Percentiles rank a stretch among this genome's conserved stretches.
phyloP scores from a whole-genome alignment of 2,888 invertebrate species.

The Bedellia somnulentella region DNA sequence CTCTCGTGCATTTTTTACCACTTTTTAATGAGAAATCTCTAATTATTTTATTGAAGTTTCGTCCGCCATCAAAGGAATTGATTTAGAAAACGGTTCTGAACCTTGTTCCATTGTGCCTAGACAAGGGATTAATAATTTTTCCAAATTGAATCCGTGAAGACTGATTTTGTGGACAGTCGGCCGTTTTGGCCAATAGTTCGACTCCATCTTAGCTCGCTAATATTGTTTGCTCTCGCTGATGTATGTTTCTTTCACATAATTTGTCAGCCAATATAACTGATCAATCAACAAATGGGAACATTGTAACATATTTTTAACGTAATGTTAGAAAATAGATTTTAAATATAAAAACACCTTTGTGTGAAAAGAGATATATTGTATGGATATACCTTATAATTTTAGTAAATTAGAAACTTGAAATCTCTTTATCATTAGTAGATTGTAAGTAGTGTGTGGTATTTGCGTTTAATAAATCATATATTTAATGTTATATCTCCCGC shows the following conservation, averaged over 20 bases:
- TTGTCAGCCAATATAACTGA: slow-evolving; percentile 22
- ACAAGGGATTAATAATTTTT: background rate
- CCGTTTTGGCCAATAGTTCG: too few species aligned
- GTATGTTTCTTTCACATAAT: slow-evolving; percentile 15
- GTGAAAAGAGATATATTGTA: slow-evolving; percentile 45
- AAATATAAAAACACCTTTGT: slow-evolving; percentile 27
- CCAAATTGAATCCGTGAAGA: slow-evolving; percentile 2
- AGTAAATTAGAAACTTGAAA: slow-evolving; percentile 19
- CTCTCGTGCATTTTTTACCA: slow-evolving; percentile 5
- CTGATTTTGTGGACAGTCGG: slow-evolving; percentile 5
- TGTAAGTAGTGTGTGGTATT: slow-evolving; percentile 37
- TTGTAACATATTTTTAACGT: slow-evolving; percentile 58
- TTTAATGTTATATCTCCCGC: slow-evolving; percentile 37
- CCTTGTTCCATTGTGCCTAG: slow-evolving; percentile 11
- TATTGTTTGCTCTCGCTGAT: too few species aligned
- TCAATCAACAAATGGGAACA: slow-evolving; percentile 54
- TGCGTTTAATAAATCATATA: slow-evolving; percentile 25
- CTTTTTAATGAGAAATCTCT: too few species aligned
- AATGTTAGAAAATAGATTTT: slow-evolving; percentile 54
- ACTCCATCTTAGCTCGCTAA: too few species aligned
- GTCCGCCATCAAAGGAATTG: slow-evolving; percentile 15
- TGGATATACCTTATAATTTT: slow-evolving; percentile 24
- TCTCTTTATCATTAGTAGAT: slow-evolving; percentile 45
- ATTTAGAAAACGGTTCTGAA: slow-evolving; percentile 22
- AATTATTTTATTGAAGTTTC: too few species aligned